Conservation (phyloP, 2,797 vertebrate species). For the Dicrostonyx torquatus region DNA sequence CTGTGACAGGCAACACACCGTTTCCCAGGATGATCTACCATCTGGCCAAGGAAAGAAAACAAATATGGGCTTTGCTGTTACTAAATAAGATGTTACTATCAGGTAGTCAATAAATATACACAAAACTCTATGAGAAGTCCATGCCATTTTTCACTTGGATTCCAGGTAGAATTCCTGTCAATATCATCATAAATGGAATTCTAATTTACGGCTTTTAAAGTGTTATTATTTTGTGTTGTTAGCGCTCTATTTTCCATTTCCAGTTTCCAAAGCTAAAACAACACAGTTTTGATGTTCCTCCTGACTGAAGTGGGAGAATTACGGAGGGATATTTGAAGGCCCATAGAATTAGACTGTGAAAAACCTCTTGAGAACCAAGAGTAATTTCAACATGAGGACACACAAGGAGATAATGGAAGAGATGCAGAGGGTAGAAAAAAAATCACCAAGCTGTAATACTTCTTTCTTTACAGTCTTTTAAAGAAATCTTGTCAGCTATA, state of each 20-base stretch:
- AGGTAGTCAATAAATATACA: slow-evolving; percentile 61
- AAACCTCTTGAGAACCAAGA: not conserved
- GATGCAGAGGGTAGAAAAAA: not conserved
- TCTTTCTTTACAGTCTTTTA: not conserved
- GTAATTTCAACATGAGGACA: not conserved
- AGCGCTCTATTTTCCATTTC: not conserved
- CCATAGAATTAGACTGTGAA: not conserved
- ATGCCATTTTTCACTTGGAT: slow-evolving; percentile 10
- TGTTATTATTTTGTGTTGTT: not conserved
- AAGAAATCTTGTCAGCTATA: not conserved
- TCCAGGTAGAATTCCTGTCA: not conserved
- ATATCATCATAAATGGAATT: not conserved
- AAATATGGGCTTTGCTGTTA: slow-evolving; percentile 55
- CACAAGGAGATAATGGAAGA: not conserved
- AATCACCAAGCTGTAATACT: not conserved
- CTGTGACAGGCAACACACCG: slow-evolving; percentile 72
- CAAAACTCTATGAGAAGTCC: not conserved
- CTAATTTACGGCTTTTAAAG: not conserved
- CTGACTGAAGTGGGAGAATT: not conserved
- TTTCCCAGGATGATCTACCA: slow-evolving; percentile 69
- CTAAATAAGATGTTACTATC: slow-evolving; percentile 58
- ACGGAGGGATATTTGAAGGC: not conserved
- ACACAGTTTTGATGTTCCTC: not conserved
- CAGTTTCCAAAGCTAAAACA: not conserved
- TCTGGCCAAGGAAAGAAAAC: slow-evolving; percentile 66